Conservation (phyloP, 2,888 invertebrate species). For the Hydroisotoma schaefferi region DNA sequence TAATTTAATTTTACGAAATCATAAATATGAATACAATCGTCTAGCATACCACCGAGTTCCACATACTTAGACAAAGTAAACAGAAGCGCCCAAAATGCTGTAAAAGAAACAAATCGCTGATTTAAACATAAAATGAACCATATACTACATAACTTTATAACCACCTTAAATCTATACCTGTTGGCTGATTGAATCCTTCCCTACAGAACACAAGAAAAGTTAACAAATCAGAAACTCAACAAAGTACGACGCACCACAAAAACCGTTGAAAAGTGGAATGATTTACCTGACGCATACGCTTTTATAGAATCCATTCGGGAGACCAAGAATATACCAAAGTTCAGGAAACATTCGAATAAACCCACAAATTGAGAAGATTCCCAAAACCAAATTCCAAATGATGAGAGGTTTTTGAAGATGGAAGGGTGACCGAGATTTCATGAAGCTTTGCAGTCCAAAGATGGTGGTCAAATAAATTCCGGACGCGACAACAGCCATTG, state of each 20-base stretch:
- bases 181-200: slow-evolving; percentile 28
- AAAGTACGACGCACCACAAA: no score
- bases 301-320: slow-evolving; percentile 31
- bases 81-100: slow-evolving; percentile 29
- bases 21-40: no score
- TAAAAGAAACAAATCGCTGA: no score
- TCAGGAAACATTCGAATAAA: slow-evolving; percentile 30
- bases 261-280: background rate
- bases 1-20: no score
- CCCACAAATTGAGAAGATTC: slow-evolving; percentile 53
- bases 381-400: slow-evolving; percentile 87
- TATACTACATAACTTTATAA: background rate
- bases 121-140: background rate
- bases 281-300: slow-evolving; percentile 20
- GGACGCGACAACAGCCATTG: slow-evolving; percentile 23
- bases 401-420: slow-evolving; percentile 80
- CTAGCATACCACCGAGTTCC: slow-evolving; percentile 23
- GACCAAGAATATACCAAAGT: slow-evolving; percentile 20
- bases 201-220: no score
- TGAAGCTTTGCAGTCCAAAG: slow-evolving; percentile 86
- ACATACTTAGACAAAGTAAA: slow-evolving; percentile 30
- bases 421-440: slow-evolving; percentile 86
- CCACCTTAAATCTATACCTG: background rate
- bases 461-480: slow-evolving; percentile 82
- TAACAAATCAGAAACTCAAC: background rate